Evolutionary conservation across 2,888 invertebrate species (phyloP), one percentile per base, ranked within the genome.

Genomic region (Periphyllus acericola): DNA sequence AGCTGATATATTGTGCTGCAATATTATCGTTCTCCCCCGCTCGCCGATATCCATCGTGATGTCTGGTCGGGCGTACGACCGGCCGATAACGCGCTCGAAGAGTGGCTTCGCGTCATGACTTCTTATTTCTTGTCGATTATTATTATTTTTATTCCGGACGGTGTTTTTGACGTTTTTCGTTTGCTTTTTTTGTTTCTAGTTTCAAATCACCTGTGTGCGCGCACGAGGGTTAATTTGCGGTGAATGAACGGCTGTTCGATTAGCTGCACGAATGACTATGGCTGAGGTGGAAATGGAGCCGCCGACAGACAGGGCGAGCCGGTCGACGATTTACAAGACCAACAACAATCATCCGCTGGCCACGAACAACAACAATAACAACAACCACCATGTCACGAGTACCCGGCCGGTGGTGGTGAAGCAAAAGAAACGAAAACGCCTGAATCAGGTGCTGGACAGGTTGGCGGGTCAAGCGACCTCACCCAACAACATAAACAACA

Each of bases 381-480:
- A 94, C 89, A 94, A 94, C 90, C 92, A 93, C 81, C 91, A 92
- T 90, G 93, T 93, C 92, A 93, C 94, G 90, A 92, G 93, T 78
- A 91, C 92, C 89, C 87, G 87, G 40, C 87, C 87, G 25, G 46
- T 81, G 81, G 71, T 79, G 29, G 72, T 87, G 3, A 95, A 95
- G 91, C 94, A 95, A 90, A 93, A 95, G 90, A 97, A 96, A 91
- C 94, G 96, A 90, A 95, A 96, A 91, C 93, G 96, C 72, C 93
- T 97, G 32, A 96, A 95, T 86, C 95, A 95, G 89, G 95, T 97
- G 36, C 92, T 97, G 89, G 96, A 96, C 91, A 96, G 95, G 90
- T 93, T 96, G 8, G 93, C 93, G 34, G 93, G 93, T 17, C 91
- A 91, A 76, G 90, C 90, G 46, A 90, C 90, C 9, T 89, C 90